Evolutionary conservation across 2,113 vertebrate genomes (phyloP), one percentile per base, ranked within the genome.

Genomic region (Micromys minutus): DNA sequence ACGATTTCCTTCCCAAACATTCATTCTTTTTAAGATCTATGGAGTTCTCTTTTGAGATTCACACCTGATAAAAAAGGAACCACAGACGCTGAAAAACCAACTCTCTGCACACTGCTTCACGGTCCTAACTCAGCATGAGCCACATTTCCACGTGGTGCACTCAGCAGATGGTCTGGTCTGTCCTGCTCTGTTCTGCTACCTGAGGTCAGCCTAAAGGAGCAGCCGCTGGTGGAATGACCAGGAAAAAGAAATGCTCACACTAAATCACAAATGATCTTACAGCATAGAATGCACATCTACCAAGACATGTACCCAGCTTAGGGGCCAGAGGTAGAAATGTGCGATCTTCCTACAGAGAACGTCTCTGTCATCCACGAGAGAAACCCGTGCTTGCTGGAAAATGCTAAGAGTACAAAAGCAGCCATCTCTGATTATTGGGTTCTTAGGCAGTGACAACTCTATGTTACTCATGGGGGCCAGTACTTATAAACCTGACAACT

Each of bases 31-130:
- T 34, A 31, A 9, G 13, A 52, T 10, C 15, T 15, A 50, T 4
- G 3, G 7, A 52, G 29, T 80, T 57, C 57, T 26, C 34, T 3
- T 17, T 75, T 63, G 61, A 77, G 75, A 93, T n/a, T 93, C 50
- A 83, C 89, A 95, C 4, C 81, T 93, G 47, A 72, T 87, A 63
- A 80, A 96, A n/a, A 95, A 91, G 79, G 45, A 72, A 15, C 61
- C 21, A 55, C 0, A 36, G n/a, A 76, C 83, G 61, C 65, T n/a
- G n/a, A n/a, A n/a, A n/a, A n/a, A n/a, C n/a, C n/a, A n/a, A n/a
- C n/a, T n/a, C n/a, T n/a, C n/a, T n/a, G 47, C 81, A 71, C 71
- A 83, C 65, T 36, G 57, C 22, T 75, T 13, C 31, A 47, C 52
- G 57, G 85, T 3, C 26, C 45, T 61, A 89, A 79, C 7, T 12